Evolutionary conservation across 2,797 vertebrate species (phyloP).

Genomic region (Scyliorhinus canicula): DNA sequence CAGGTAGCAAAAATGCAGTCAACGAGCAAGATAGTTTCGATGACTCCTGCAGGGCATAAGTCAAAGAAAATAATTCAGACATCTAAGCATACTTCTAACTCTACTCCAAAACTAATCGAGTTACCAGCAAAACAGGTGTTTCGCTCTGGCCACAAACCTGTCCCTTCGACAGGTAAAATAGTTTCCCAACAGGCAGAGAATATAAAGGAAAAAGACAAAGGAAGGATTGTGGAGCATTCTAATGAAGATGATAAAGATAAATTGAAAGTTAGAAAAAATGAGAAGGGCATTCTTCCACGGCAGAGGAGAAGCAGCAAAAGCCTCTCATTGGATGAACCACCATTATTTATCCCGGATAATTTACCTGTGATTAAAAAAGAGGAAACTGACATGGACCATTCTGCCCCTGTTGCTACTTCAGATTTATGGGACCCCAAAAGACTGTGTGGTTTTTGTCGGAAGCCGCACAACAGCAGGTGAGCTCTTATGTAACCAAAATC

Average conservation of each 20-base stretch:
- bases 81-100: conserved; percentile 41
- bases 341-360: conserved; percentile 92
- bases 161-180: conserved; percentile 49
- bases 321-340: conserved; percentile 87
- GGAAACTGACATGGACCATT: conserved; percentile 55
- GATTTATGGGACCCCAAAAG: conserved; percentile 84
- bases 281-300: conserved; percentile 72
- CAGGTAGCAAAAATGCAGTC: not conserved
- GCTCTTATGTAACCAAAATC: not conserved
- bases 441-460: conserved; percentile 89
- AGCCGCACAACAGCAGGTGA: conserved; percentile 92
- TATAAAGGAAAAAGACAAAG: conserved; percentile 52
- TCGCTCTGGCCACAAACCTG: conserved; percentile 58
- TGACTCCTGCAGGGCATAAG: not conserved
- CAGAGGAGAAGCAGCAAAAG: conserved; percentile 77
- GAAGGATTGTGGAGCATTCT: conserved; percentile 46
- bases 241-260: conserved; percentile 73
- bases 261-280: conserved; percentile 70
- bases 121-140: conserved; percentile 51
- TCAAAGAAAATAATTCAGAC: not conserved
- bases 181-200: conserved; percentile 60
- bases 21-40: not conserved
- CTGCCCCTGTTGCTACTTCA: conserved; percentile 63
- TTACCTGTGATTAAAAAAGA: conserved; percentile 81
- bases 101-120: conserved; percentile 47